Evolutionary conservation across 2,113 vertebrate genomes (phyloP).

Genomic region (Rhynchopsitta pachyrhyncha): DNA sequence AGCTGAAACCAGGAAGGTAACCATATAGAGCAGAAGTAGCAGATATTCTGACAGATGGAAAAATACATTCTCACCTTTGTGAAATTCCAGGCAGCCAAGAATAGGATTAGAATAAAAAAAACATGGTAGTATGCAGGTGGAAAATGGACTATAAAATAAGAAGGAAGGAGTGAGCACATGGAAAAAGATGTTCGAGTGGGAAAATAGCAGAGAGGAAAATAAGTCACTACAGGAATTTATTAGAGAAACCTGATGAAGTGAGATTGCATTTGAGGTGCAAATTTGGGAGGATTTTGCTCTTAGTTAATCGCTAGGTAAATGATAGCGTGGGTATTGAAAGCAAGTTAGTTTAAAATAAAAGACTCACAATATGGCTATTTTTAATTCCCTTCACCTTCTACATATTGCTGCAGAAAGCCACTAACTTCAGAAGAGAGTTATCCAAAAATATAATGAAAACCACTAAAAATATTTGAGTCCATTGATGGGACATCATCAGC

Average conservation of each 20-base stretch:
- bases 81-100: background rate
- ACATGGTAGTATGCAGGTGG: background rate
- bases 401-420: background rate
- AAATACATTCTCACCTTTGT: background rate
- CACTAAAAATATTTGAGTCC: constrained; percentile 19
- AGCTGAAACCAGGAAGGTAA: background rate
- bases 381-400: background rate
- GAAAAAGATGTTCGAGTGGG: background rate
- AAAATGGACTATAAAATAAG: background rate
- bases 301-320: constrained; percentile 8
- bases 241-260: background rate
- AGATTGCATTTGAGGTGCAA: constrained; percentile 16
- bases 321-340: background rate
- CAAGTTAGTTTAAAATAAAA: constrained; percentile 32
- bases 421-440: constrained; percentile 1
- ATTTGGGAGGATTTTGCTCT: background rate
- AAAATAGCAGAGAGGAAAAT: background rate
- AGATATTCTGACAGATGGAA: background rate
- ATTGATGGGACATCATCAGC: background rate
- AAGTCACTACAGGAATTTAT: background rate
- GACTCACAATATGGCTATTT: background rate
- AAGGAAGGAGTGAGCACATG: background rate
- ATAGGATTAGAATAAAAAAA: background rate
- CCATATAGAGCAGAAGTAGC: background rate
- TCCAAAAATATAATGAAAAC: constrained; percentile 25